Evolutionary conservation across 2,113 vertebrate genomes (phyloP).

Genomic region (Aegithalos caudatus): DNA sequence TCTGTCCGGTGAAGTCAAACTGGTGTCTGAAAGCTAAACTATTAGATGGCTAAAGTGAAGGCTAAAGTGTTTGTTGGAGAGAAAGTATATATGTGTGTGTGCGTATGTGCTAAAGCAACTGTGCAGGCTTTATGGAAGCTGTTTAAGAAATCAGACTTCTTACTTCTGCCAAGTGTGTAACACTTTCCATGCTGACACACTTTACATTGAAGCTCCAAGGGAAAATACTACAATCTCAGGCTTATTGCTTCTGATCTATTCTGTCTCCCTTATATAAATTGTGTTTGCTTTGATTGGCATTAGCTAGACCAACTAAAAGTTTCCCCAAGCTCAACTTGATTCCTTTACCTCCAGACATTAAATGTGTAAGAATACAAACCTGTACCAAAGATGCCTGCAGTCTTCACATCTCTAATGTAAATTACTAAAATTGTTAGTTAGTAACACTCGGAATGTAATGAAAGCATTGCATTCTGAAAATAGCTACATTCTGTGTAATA

Average conservation of each 20-base stretch:
- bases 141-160: not conserved
- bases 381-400: not conserved
- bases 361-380: not conserved
- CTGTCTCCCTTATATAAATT: not conserved
- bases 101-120: not conserved
- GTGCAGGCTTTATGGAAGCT: not conserved
- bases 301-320: not conserved
- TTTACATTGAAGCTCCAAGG: not conserved
- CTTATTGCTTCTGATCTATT: not conserved
- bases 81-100: too few species aligned
- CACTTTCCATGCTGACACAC: not conserved
- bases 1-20: not conserved
- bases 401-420: not conserved
- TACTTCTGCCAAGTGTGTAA: not conserved
- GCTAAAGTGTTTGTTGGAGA: not conserved
- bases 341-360: not conserved
- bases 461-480: not conserved
- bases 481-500: not conserved
- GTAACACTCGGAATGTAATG: not conserved
- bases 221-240: not conserved
- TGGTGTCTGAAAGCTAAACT: not conserved
- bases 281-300: not conserved
- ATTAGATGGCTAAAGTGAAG: not conserved
- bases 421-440: not conserved
- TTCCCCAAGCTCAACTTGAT: not conserved